Evolutionary conservation across 2,113 vertebrate genomes (phyloP), one percentile per base, ranked within the genome.

Genomic region (Prionailurus viverrinus): DNA sequence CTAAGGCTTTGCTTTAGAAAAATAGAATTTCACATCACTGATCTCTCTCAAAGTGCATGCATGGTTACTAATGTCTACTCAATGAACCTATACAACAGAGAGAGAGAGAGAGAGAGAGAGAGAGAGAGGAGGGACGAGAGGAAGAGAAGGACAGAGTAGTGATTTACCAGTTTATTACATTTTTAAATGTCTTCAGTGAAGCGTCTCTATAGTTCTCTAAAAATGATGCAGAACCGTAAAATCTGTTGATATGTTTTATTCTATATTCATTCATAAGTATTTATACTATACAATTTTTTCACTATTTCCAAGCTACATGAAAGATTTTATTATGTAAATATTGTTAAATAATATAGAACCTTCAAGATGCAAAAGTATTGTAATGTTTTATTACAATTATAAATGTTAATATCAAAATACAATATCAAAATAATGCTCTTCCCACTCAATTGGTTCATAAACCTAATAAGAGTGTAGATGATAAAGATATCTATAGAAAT

Each of bases 1-100:
- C 71, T 29, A 95, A 76, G 33, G 84, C 74, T 92, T 96, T 83
- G 85, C 90, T 95, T 89, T 36, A 51, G 71, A 68, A 80, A 82
- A 78, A 61, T 2, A 48, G 55, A 95, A 79, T 83, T 80, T 41
- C 84, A 51, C 45, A 71, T 79, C 51, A 69, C 41, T 33, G 31
- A 53, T 78, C 29, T 66, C n/a, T 88, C 63, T 63, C 66, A 10
- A 18, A 45, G 36, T 51, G 4, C 23, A 61, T 16, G 3, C 14
- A 36, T 58, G 91, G 91, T 55, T 66, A 51, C 33, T 79, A 39
- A 61, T 4, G 27, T 82, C 84, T 76, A 53, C 29, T 88, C 21
- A 80, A 19, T 33, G 65, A 84, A 84, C 36, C 18, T 36, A 29
- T 1, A 69, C 1, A 13, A 7, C 15, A 41, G 36, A 83, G 63